phyloP scores from a whole-genome alignment of 2,113 vertebrate genomes.

The Lophius piscatorius region DNA sequence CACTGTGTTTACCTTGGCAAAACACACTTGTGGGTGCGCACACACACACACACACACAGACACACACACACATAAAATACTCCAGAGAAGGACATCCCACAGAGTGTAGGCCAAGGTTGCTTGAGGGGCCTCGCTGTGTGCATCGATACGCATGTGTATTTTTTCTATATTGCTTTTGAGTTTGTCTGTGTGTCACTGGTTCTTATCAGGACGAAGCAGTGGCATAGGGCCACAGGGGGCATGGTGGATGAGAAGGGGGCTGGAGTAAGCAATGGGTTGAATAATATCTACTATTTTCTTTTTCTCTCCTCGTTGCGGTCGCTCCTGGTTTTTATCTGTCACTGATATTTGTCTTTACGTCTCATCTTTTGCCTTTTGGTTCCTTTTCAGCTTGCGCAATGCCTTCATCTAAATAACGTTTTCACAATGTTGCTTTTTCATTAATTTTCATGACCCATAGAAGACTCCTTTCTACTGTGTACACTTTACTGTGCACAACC shows the following conservation, averaged over 20 bases:
- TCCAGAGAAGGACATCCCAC: slow-evolving; percentile 48
- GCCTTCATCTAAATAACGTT: slow-evolving; percentile 19
- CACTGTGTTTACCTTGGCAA: slow-evolving; percentile 65
- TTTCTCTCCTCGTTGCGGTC: slow-evolving; percentile 18
- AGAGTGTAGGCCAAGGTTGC: slow-evolving; percentile 58
- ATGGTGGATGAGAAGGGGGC: slow-evolving; percentile 28
- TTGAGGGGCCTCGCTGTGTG: slow-evolving; percentile 59
- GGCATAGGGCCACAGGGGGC: slow-evolving; percentile 60
- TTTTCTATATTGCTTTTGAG: slow-evolving; percentile 23
- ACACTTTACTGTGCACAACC: not conserved
- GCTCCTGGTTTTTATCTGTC: slow-evolving; percentile 22
- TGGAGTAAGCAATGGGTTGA: slow-evolving; percentile 28
- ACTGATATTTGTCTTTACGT: slow-evolving; percentile 26
- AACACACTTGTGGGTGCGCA: slow-evolving; percentile 56
- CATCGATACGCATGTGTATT: slow-evolving; percentile 48
- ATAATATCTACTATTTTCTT: slow-evolving; percentile 41
- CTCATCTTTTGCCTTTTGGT: slow-evolving; percentile 6
- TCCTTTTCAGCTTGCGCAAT: not conserved
- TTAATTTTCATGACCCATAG: too few species aligned
- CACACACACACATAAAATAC: slow-evolving; percentile 25
- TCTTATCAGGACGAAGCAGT: slow-evolving; percentile 79
- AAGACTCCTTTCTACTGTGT: too few species aligned
- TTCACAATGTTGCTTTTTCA: not conserved
- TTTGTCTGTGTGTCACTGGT: slow-evolving; percentile 49
- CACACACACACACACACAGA: slow-evolving; percentile 30